Conservation (phyloP, 2,888 invertebrate genomes). For the Brenthis hecate region DNA sequence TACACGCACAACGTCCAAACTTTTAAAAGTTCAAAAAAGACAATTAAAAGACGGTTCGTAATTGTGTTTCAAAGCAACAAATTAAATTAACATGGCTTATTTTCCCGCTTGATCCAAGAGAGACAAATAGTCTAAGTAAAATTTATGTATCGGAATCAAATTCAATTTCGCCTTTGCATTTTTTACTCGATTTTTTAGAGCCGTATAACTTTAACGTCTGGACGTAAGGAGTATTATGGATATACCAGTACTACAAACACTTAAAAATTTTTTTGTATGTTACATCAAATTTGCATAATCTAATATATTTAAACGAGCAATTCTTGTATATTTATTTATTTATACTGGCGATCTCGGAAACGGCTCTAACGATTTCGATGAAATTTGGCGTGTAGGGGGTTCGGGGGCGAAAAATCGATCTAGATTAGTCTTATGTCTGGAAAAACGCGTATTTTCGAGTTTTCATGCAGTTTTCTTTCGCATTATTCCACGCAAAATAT, state of each 20-base stretch:
- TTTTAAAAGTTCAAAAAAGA: conserved; percentile 44
- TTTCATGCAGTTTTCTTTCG: too few relatives aligned
- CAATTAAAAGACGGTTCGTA: conserved; percentile 69
- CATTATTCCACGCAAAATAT: too few relatives aligned
- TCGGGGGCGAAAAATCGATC: too few relatives aligned
- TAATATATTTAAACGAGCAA: too few relatives aligned
- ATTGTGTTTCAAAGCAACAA: conserved; percentile 70
- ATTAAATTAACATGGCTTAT: conserved; percentile 53
- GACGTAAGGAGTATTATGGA: conserved; percentile 56
- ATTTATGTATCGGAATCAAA: conserved; percentile 82
- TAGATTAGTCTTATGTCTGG: too few relatives aligned
- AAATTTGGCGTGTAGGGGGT: too few relatives aligned
- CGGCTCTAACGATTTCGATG: too few relatives aligned
- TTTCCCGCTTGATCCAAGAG: conserved; percentile 71
- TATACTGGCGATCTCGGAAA: too few relatives aligned
- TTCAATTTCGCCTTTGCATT: conserved; percentile 80
- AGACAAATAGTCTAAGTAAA: conserved; percentile 81
- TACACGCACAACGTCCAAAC: conserved; percentile 17
- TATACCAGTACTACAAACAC: conserved; percentile 43
- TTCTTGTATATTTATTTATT: too few relatives aligned
- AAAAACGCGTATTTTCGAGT: too few relatives aligned
- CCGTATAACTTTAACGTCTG: conserved; percentile 58
- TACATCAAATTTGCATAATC: too few relatives aligned
- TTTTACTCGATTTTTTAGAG: conserved; percentile 76
- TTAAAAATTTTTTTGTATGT: not conserved